Evolutionary conservation across 2,797 vertebrate species (phyloP), one percentile per base, ranked within the genome.

Genomic region (Notolepis coatsorum): DNA sequence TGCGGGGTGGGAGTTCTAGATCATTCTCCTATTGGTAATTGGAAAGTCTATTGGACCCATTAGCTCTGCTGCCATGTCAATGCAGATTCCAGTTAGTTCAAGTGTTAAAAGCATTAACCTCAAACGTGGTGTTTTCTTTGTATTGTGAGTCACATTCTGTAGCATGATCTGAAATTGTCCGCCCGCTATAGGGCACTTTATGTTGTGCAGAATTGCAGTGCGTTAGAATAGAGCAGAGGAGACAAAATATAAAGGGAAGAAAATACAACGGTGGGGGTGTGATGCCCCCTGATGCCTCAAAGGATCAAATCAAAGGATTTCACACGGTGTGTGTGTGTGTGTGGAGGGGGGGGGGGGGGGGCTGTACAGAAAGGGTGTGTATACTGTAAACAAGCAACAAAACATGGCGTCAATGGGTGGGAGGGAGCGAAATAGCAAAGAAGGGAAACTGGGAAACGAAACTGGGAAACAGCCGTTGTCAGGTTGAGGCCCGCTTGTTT

Each of bases 401-500:
- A 65, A 59, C 42, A 8, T 51, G 25, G 23, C 1, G 5, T 45
- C 7, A 10, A 15, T 24, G 25, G 37, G 31, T 38, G 30, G 47
- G 21, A n/a, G 7, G 13, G 12, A 13, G 13, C 4, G 10, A 3
- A 25, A n/a, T 63, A 5, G 23, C 13, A 20, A 33, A 35, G 3
- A 20, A 12, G 18, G 30, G 3, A 7, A n/a, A n/a, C 48, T 3
- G 48, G 45, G 39, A 35, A 28, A 25, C 61, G 20, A 8, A 25
- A 31, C 15, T 27, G 25, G 31, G 43, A 50, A 37, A 54, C 52
- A 27, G 21, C 5, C 50, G 2, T 35, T 42, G 59, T 43, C 46
- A 17, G n/a, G 41, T 52, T 57, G 35, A 27, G 27, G 50, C 41
- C 7, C 10, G 71, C 57, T 78, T 86, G 80, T 85, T 87, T 78